Evolutionary conservation across 2,797 vertebrate species (phyloP), one percentile per base, ranked within the genome.

Genomic region (Micromesistius poutassou): DNA sequence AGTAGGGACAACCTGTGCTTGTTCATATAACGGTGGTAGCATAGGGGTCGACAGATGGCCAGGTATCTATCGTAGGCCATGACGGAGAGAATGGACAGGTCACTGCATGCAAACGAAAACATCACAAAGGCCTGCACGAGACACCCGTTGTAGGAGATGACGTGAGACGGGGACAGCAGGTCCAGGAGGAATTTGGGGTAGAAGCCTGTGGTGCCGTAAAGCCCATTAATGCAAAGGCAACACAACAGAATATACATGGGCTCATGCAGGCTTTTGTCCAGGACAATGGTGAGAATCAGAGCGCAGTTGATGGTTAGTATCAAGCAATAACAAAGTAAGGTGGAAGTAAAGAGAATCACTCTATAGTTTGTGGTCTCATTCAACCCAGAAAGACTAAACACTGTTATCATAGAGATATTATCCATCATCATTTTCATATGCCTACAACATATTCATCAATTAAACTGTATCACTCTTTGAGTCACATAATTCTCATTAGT

Each of bases 51-150:
- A 28, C 62, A 68, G 62, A 68, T 68, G 10, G 62, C 62, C 9
- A 28, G 62, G 25, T 77, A 91, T 81, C 90, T 85, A 85, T 91
- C 88, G 0, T 88, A 91, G 1, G 89, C 83, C 86, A 91, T 91
- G 0, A 91, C 75, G 19, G 88, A 74, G 25, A 89, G 33, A 72
- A 87, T 81, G 0, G 86, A 86, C 40, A 88, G 16, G 0, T 91
- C 89, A 50, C 74, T 9, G 66, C 77, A 82, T 1, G 75, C 1
- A 1, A 74, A 62, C 0, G 76, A 86, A 62, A 89, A 85, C 76
- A 89, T 79, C 33, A 89, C 82, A 0, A 81, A 55, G 78, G 80
- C 79, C 77, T 91, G 87, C 30, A 85, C 0, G 1, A 86, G 74
- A 28, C 88, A 89, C 10, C 85, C 86, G 77, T 66, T 66, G 16